Conservation (phyloP, 2,888 invertebrate species). For the Apotomis turbidana region DNA sequence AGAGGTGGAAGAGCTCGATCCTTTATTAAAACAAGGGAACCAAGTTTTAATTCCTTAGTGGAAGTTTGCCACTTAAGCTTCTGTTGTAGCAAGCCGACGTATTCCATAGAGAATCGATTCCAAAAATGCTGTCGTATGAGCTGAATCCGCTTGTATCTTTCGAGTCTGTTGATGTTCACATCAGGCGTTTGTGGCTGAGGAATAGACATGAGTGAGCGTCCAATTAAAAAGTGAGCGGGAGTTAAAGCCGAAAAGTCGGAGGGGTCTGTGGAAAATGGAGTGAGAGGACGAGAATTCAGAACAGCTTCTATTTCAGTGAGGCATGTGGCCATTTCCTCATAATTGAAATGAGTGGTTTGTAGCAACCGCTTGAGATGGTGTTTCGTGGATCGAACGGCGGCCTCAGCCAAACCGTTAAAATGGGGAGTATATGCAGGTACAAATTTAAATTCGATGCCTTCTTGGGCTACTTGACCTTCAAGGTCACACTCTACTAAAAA, state of each 20-base stretch:
- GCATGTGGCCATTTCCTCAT: slow-evolving; percentile 4
- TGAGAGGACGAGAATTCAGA: background rate
- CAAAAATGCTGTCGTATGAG: slow-evolving; percentile 8
- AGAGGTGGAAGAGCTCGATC: too few species aligned
- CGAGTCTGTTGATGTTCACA: too few species aligned
- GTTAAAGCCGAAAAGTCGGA: background rate
- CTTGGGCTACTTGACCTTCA: too few species aligned
- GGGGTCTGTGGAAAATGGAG: background rate
- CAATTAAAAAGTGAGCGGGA: background rate
- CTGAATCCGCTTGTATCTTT: too few species aligned
- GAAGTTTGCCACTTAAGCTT: slow-evolving; percentile 6
- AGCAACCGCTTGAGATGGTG: slow-evolving; percentile 5
- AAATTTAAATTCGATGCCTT: too few species aligned
- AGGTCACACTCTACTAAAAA: background rate
- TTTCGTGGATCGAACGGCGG: background rate
- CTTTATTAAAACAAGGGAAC: background rate
- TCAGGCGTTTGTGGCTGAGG: background rate
- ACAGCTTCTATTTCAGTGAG: slow-evolving; percentile 5
- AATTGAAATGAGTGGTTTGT: background rate
- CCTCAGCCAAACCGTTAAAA: background rate
- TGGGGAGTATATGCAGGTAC: too few species aligned
- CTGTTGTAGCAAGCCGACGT: slow-evolving; percentile 11
- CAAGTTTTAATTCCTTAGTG: background rate
- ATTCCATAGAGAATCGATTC: slow-evolving; percentile 11
- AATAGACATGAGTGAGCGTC: background rate